Evolutionary conservation across 2,888 invertebrate genomes (phyloP).

Genomic region (Sericinus montela): DNA sequence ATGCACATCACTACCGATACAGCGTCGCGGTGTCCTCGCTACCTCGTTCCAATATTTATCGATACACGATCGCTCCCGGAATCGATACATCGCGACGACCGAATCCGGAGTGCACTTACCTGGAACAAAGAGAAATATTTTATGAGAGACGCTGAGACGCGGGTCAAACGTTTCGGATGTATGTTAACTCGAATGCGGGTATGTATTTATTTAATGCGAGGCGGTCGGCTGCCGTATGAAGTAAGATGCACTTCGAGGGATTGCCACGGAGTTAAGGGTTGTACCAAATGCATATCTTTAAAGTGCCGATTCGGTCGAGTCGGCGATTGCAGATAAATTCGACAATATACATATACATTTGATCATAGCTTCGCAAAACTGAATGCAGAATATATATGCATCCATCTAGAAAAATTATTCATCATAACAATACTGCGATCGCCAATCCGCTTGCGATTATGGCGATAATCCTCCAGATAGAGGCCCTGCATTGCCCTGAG

Average conservation of each 20-base stretch:
- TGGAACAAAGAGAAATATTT: slow-evolving; percentile 3
- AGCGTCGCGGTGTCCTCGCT: background rate
- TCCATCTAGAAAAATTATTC: no score
- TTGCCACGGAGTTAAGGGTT: no score
- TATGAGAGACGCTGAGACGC: background rate
- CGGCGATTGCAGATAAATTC: no score
- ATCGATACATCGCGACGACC: background rate
- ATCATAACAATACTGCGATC: no score
- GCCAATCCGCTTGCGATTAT: no score
- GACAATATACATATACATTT: no score
- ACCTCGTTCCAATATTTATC: background rate
- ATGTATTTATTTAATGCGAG: background rate
- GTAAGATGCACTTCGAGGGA: background rate
- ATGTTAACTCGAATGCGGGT: background rate
- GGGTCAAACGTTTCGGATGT: background rate
- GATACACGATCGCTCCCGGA: background rate
- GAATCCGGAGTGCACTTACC: background rate
- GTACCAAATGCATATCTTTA: no score
- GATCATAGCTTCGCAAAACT: no score
- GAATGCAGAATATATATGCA: no score
- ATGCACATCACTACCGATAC: background rate
- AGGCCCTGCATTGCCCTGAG: no score
- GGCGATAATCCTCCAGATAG: no score
- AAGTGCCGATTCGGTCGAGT: no score
- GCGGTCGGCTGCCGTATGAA: background rate